Evolutionary conservation across 92 coral and sea anemone genomes (phyloP).

Genomic region (Galaxea fascicularis): DNA sequence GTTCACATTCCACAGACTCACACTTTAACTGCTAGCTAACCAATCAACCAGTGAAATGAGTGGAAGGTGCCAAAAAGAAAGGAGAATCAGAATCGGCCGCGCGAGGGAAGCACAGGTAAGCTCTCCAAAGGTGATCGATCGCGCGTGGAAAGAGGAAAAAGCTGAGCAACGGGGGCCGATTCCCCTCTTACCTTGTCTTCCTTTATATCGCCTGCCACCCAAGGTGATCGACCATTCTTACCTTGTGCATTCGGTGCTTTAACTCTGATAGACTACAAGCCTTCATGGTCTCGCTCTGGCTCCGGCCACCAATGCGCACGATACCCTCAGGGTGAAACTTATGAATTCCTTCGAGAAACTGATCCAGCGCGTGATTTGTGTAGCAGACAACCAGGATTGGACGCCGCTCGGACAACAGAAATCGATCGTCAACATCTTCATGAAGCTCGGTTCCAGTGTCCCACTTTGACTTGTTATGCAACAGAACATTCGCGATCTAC

Average conservation of each 20-base stretch:
- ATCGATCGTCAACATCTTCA: conserved; percentile 7
- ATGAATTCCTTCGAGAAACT: conserved; percentile 92
- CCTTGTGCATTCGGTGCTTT: conserved; percentile 75
- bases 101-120: too few species aligned
- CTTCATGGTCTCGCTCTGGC: conserved; percentile 82
- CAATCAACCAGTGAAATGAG: too few species aligned
- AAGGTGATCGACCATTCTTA: neutral
- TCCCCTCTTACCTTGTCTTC: too few species aligned
- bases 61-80: too few species aligned
- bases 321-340: conserved; percentile 86
- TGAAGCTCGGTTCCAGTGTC: conserved; percentile 71
- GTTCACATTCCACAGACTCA: too few species aligned
- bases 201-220: too few species aligned
- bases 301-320: conserved; percentile 92
- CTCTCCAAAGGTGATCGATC: too few species aligned
- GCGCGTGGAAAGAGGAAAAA: too few species aligned
- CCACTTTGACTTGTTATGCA: conserved; percentile 91
- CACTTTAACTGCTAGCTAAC: too few species aligned
- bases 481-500: conserved; percentile 88
- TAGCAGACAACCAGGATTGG: conserved; percentile 95
- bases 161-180: too few species aligned
- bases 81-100: too few species aligned
- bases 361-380: conserved; percentile 98
- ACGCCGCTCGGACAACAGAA: conserved; percentile 34
- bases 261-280: conserved; percentile 71